A percentile compares a stretch with the other conserved stretches of the same genome.
phyloP scores from a whole-genome alignment of 92 coral and sea anemone genomes.

The Muricea muricata region DNA sequence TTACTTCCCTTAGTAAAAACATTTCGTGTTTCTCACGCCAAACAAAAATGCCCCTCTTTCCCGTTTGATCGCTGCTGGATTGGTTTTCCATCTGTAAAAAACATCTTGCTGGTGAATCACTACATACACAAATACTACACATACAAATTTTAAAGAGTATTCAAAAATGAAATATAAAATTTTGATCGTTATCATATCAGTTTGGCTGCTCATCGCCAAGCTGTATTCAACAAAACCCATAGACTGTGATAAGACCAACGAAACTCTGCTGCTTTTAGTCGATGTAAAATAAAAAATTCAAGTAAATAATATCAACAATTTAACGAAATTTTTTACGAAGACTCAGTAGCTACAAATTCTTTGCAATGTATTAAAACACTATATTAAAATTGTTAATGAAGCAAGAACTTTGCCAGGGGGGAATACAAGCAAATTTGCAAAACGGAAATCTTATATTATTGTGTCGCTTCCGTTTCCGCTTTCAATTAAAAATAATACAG shows the following conservation, averaged over 20 bases:
- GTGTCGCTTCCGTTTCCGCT: not conserved
- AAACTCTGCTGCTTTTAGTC: not conserved
- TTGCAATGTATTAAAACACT: too few relatives aligned
- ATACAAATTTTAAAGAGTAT: not conserved
- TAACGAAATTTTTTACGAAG: not conserved
- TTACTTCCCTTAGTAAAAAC: not conserved
- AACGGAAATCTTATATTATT: not conserved
- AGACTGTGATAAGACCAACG: not conserved
- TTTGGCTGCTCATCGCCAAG: not conserved
- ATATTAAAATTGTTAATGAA: too few relatives aligned
- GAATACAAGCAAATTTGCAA: not conserved
- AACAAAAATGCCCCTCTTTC: not conserved
- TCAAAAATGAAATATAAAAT: too few relatives aligned
- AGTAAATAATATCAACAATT: too few relatives aligned
- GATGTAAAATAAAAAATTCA: too few relatives aligned
- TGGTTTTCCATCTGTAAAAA: not conserved
- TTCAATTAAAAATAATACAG: too few relatives aligned
- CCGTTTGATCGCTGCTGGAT: not conserved
- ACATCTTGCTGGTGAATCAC: too few relatives aligned
- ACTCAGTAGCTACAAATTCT: too few relatives aligned
- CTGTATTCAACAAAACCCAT: too few relatives aligned
- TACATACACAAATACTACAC: not conserved
- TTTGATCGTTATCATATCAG: not conserved
- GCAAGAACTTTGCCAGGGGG: too few relatives aligned
- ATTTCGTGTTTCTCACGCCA: not conserved